These are phyloP conservation scores for Brenthis daphne DNA, from an alignment of 2,888 invertebrate species.

Conservation along the genomic window DNA sequence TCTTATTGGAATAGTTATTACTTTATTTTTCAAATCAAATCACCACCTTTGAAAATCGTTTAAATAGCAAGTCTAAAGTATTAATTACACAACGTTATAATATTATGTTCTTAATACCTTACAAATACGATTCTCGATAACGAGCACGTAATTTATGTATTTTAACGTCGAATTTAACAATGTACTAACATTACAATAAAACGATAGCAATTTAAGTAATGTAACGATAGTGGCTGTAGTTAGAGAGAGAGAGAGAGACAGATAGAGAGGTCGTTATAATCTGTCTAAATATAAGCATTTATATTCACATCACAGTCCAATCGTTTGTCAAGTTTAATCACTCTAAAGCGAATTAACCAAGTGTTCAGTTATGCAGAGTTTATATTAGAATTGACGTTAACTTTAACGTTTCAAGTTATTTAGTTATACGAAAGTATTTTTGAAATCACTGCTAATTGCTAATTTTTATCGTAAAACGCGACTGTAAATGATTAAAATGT, in stretches of 20 bases:
- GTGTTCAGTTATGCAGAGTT: constrained; percentile 50
- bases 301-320: constrained; percentile 54
- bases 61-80: no score
- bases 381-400: constrained; percentile 34
- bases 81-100: no score
- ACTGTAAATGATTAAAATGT: no score
- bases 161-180: background rate
- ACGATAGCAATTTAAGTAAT: constrained; percentile 1
- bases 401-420: background rate
- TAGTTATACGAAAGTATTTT: background rate
- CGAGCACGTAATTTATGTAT: no score
- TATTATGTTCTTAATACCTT: no score
- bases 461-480: no score
- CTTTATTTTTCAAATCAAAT: no score
- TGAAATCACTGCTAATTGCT: background rate
- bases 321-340: constrained; percentile 57
- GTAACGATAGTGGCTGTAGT: background rate
- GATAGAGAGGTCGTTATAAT: background rate
- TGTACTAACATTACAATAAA: background rate
- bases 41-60: no score
- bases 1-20: no score
- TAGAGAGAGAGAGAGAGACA: constrained; percentile 1
- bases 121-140: no score
- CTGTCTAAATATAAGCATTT: constrained; percentile 44
- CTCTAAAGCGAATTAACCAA: constrained; percentile 56